phyloP scores from a whole-genome alignment of 92 coral and sea anemone genomes.

The Palythoa heliodiscus region DNA sequence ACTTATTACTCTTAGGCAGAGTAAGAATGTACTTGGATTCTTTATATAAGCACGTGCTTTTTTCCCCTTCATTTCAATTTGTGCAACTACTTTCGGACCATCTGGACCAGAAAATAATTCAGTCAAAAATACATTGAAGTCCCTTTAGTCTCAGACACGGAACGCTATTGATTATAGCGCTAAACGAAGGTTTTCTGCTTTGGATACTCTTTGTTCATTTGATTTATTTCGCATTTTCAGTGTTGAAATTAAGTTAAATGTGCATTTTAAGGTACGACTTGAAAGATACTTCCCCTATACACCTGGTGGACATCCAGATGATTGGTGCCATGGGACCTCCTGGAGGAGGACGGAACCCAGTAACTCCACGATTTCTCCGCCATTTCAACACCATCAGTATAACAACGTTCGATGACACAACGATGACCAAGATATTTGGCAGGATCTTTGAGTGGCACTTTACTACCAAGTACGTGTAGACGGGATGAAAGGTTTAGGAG shows the following conservation, averaged over 20 bases:
- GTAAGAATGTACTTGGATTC: too few relatives aligned
- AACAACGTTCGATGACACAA: constrained; percentile 92
- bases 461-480: constrained; percentile 71
- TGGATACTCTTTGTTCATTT: too few relatives aligned
- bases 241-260: neutral
- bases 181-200: too few relatives aligned
- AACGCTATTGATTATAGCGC: too few relatives aligned
- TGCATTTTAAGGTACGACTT: constrained; percentile 80
- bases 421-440: constrained; percentile 96
- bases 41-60: too few relatives aligned
- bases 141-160: too few relatives aligned
- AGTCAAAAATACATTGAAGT: too few relatives aligned
- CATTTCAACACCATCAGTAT: constrained; percentile 97
- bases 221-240: neutral
- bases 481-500: neutral
- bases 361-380: constrained; percentile 95
- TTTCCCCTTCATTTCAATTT: too few relatives aligned
- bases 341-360: constrained; percentile 98
- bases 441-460: constrained; percentile 98
- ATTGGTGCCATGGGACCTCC: constrained; percentile 99
- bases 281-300: constrained; percentile 97
- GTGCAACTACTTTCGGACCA: too few relatives aligned
- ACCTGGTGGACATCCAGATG: constrained; percentile 94
- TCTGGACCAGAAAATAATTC: too few relatives aligned
- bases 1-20: too few relatives aligned